These are phyloP conservation scores for Plecotus auritus DNA, from an alignment of 2,113 vertebrate genomes.

Conservation along the genomic window DNA sequence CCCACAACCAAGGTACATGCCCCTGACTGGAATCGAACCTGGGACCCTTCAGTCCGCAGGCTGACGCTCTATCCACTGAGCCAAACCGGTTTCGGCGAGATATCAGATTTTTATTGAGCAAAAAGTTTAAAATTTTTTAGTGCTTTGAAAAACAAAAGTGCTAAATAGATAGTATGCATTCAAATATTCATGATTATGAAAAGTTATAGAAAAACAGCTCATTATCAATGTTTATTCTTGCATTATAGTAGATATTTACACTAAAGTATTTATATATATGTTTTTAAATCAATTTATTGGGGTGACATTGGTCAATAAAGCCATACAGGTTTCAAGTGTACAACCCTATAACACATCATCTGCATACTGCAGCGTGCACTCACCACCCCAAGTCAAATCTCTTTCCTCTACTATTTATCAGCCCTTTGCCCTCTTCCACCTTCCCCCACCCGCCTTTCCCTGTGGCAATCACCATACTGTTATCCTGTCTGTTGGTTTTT, in stretches of 20 bases:
- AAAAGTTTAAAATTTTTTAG: neutral
- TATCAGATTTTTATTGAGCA: slow-evolving; percentile 31
- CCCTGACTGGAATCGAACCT: no score
- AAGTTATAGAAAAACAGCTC: neutral
- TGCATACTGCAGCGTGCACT: neutral
- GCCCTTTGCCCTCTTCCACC: neutral
- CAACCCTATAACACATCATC: neutral
- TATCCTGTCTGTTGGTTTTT: neutral
- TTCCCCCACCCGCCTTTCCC: neutral
- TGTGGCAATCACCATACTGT: neutral
- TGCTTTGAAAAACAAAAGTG: neutral
- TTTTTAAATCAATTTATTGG: neutral
- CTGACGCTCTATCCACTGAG: no score
- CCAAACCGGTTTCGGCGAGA: no score
- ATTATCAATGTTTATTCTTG: neutral
- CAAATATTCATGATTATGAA: slow-evolving; percentile 11
- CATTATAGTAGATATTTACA: neutral
- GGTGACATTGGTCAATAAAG: neutral
- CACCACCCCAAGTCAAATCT: neutral
- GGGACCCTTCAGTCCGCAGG: no score
- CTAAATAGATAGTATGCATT: neutral
- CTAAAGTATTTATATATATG: neutral
- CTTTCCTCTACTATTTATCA: neutral
- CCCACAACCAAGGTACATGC: no score
- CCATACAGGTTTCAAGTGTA: neutral